A percentile compares a stretch with the other conserved stretches of the same genome.
These are phyloP conservation scores for Gymnothorax reevesii DNA, from an alignment of 2,797 vertebrate species.

Conservation along the genomic window DNA sequence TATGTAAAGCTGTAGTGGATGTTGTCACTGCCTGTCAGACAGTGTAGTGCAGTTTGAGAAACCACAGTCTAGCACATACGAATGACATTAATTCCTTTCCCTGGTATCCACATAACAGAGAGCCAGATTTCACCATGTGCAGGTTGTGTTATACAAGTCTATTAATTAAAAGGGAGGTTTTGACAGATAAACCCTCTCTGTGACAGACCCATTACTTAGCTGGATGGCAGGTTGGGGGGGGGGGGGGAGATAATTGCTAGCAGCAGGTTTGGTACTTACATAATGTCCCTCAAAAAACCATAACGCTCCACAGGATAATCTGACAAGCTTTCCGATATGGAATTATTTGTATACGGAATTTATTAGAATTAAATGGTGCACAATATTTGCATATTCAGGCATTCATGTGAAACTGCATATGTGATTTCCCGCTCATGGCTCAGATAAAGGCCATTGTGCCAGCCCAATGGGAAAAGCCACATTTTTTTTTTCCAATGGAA, in stretches of 20 bases:
- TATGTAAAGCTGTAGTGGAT: neutral
- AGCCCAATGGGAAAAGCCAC: constrained; percentile 1
- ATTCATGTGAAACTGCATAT: constrained; percentile 41
- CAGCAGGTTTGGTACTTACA: neutral
- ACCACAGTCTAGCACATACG: neutral
- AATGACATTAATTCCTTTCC: neutral
- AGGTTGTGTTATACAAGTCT: neutral
- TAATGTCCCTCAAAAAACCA: neutral
- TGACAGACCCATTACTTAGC: neutral
- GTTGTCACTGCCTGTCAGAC: neutral
- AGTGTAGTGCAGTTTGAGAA: neutral
- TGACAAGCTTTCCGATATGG: neutral
- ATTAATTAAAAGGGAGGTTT: constrained; percentile 12
- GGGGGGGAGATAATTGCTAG: neutral
- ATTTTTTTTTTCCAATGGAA: neutral
- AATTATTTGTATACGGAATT: too few relatives aligned
- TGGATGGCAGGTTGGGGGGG: neutral
- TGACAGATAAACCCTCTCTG: neutral
- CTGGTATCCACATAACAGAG: neutral
- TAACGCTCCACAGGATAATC: neutral
- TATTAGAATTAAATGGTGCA: neutral
- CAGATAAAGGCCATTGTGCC: constrained; percentile 26
- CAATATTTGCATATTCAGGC: neutral
- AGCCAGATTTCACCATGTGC: neutral
- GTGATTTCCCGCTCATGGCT: constrained; percentile 27